Percentiles rank a stretch among this genome's conserved stretches.
These are phyloP conservation scores for Hypomesus transpacificus DNA, from an alignment of 2,113 vertebrate species.

Conservation along the genomic window DNA sequence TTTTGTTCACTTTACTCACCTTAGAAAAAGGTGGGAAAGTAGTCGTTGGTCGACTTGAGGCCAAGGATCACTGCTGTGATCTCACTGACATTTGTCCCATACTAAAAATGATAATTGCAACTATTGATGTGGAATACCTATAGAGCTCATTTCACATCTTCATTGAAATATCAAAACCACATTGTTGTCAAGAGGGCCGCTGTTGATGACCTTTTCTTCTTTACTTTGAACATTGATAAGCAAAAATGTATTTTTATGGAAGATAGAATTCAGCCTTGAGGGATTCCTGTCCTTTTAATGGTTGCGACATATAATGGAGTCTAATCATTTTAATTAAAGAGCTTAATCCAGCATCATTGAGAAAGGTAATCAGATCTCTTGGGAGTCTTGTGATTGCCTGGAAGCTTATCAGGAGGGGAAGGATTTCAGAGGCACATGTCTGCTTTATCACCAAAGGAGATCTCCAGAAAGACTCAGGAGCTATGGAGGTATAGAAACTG, in stretches of 20 bases:
- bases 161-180: neutral
- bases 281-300: slow-evolving; percentile 66
- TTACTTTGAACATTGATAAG: neutral
- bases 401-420: slow-evolving; percentile 59
- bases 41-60: no score
- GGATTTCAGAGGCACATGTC: slow-evolving; percentile 46
- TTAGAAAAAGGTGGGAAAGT: no score
- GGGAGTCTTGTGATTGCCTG: slow-evolving; percentile 62
- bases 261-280: slow-evolving; percentile 37
- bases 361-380: slow-evolving; percentile 63
- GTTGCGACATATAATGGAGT: slow-evolving; percentile 63
- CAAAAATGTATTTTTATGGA: slow-evolving; percentile 7
- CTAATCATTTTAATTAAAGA: slow-evolving; percentile 75
- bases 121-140: no score
- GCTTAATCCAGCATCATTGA: slow-evolving; percentile 63
- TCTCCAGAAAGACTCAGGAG: slow-evolving; percentile 37
- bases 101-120: no score
- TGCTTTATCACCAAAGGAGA: slow-evolving; percentile 32
- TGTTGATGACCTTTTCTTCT: neutral
- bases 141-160: neutral
- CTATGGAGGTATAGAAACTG: slow-evolving; percentile 13
- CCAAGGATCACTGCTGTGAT: no score
- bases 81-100: no score
- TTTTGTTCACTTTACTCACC: no score
- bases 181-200: neutral